These are phyloP conservation scores for Xanthorhoe spadicearia DNA, from an alignment of 2,888 invertebrate species.

Conservation along the genomic window DNA sequence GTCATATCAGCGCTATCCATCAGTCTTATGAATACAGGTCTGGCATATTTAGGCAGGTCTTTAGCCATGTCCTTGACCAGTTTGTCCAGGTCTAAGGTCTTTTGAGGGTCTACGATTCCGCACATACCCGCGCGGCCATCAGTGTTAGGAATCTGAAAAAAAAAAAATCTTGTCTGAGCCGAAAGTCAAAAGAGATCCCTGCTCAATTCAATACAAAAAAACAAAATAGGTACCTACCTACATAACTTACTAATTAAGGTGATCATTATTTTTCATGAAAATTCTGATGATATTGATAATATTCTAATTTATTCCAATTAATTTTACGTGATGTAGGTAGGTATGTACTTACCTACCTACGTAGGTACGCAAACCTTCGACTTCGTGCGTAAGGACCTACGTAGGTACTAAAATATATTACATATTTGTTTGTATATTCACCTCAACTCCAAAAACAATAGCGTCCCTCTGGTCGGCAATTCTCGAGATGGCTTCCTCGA, in stretches of 20 bases:
- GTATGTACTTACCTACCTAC: too few relatives aligned
- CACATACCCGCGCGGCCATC: constrained; percentile 99
- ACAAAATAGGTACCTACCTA: too few relatives aligned
- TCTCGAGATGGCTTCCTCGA: constrained; percentile 96
- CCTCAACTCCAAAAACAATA: constrained; percentile 97
- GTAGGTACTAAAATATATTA: too few relatives aligned
- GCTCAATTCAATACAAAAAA: too few relatives aligned
- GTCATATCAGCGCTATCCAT: constrained; percentile 95
- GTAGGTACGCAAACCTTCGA: too few relatives aligned
- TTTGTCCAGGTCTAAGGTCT: constrained; percentile 86
- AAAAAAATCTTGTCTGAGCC: background rate
- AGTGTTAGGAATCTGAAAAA: constrained; percentile 77
- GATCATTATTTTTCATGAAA: background rate
- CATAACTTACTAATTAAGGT: too few relatives aligned
- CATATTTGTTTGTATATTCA: constrained; percentile 58
- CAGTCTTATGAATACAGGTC: constrained; percentile 95
- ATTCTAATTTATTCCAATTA: background rate
- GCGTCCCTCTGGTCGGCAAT: constrained; percentile 94
- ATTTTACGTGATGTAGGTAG: background rate
- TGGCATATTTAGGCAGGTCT: constrained; percentile 94
- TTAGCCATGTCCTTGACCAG: constrained; percentile 87
- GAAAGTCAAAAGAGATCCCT: too few relatives aligned
- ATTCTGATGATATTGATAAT: too few relatives aligned
- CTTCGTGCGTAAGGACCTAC: background rate
- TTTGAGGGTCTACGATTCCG: constrained; percentile 92